Evolutionary conservation across 1,140 invertebrate genomes (phyloP).

Genomic region (Ostrea edulis): DNA sequence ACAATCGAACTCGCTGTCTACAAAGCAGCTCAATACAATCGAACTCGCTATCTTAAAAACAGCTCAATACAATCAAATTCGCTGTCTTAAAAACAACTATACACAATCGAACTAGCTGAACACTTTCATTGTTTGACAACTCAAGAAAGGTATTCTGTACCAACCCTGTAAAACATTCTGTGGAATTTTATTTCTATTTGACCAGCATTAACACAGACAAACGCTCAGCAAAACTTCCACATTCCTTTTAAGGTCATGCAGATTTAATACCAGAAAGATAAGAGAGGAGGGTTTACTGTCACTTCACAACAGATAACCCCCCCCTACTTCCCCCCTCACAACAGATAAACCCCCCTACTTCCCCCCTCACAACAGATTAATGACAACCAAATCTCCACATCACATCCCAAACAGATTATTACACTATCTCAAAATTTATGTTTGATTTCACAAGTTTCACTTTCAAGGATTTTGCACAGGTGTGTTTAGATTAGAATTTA

Average conservation of each 20-base stretch:
- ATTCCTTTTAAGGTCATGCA: neutral
- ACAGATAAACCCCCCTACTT: neutral
- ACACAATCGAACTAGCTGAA: too few species aligned
- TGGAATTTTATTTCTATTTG: neutral
- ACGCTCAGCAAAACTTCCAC: neutral
- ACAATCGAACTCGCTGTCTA: too few species aligned
- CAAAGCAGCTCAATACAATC: too few species aligned
- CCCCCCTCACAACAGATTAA: neutral
- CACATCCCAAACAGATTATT: constrained; percentile 1
- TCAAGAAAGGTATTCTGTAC: too few species aligned
- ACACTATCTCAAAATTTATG: neutral
- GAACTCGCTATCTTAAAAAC: too few species aligned
- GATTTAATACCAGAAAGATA: neutral
- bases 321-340: neutral
- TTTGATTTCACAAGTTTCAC: neutral
- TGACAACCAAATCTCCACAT: neutral
- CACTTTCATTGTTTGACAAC: too few species aligned
- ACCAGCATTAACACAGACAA: neutral
- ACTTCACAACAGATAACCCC: too few species aligned
- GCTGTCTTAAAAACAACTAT: too few species aligned
- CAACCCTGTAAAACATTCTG: neutral
- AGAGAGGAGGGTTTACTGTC: too few species aligned
- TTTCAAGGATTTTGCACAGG: neutral
- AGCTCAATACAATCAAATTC: too few species aligned
- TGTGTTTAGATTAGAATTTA: neutral